Evolutionary conservation across 2,888 invertebrate species (phyloP), one percentile per base, ranked within the genome.

Genomic region (Habrosyne pyritoides): DNA sequence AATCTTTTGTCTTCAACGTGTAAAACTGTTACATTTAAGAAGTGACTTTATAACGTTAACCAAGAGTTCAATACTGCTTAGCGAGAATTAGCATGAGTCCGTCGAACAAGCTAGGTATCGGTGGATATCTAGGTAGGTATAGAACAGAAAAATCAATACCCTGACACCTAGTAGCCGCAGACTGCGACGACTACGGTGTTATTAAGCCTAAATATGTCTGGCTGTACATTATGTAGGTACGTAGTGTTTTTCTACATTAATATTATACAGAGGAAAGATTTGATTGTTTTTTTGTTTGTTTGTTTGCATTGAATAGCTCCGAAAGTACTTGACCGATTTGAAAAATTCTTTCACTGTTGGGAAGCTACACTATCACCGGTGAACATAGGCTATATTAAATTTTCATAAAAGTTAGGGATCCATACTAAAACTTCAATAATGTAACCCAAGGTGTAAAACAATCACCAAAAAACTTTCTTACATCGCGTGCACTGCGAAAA

Each of bases 1-100:
- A 66, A 73, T 73, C 83, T 77, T 85, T 84, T 84, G 83, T 84
- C 79, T 77, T 69, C 69, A 74, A 75, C 69, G 72, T 67, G 65
- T 64, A 53, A 56, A 42, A 55, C 36, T 52, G 56, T 30, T 0
- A 22, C 42, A 3, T 2, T 30, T 58, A 14, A 33, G 55, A 52
- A 57, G 57, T 64, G 67, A 64, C 77, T 58, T 10, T 69, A 70
- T 57, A 30, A 0, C 10, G 2, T n/a, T 12, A 2, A 0, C 0
- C 1, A 50, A 50, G 7, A n/a, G 50, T 28, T 21, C 10, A 50
- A 14, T 30, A 28, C 28, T 50, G 28, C 28, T 24, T 5, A 21
- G 28, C 50, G 8, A 28, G 28, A 21, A 50, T 50, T 50, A 30
- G 50, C 50, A 50, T 30, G 26, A 28, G 50, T 50, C 18, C 28